Percentiles rank a stretch among this genome's conserved stretches.
Evolutionary conservation across 2,797 vertebrate genomes (phyloP).

Genomic region (Pterois miles): DNA sequence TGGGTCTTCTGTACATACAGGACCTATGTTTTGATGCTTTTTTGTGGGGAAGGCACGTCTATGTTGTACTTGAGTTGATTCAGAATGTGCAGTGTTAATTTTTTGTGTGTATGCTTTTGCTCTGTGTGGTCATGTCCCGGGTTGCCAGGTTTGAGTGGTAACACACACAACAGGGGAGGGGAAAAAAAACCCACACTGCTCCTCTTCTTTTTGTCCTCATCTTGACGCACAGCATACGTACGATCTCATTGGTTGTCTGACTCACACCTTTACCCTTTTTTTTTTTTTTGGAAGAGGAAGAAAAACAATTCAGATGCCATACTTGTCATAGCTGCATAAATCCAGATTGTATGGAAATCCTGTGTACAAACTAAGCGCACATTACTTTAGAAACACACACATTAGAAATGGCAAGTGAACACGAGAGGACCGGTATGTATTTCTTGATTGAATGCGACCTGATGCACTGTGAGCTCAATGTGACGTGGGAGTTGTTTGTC

Average conservation of each 20-base stretch:
- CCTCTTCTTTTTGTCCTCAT: slow-evolving; percentile 33
- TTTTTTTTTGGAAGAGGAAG: slow-evolving; percentile 31
- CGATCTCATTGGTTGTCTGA: slow-evolving; percentile 45
- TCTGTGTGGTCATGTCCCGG: slow-evolving; percentile 68
- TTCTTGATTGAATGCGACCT: slow-evolving; percentile 92
- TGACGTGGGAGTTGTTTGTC: slow-evolving; percentile 92
- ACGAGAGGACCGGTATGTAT: slow-evolving; percentile 58
- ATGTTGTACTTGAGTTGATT: slow-evolving; percentile 55
- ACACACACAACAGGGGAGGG: slow-evolving; percentile 28
- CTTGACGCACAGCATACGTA: slow-evolving; percentile 17
- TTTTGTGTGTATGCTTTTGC: slow-evolving; percentile 10
- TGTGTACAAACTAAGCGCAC: slow-evolving; percentile 65
- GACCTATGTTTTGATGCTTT: slow-evolving; percentile 37
- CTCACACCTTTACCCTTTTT: slow-evolving; percentile 54
- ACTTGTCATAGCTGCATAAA: slow-evolving; percentile 60
- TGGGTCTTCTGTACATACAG: slow-evolving; percentile 41
- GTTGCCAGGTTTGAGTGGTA: slow-evolving; percentile 44
- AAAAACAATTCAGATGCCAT: slow-evolving; percentile 52
- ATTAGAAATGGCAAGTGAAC: slow-evolving; percentile 47
- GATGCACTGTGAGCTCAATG: slow-evolving; percentile 98
- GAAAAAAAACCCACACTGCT: background rate
- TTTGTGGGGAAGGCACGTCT: slow-evolving; percentile 16
- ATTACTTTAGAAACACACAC: slow-evolving; percentile 51
- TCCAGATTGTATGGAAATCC: slow-evolving; percentile 65
- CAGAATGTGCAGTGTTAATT: slow-evolving; percentile 54